Percentiles rank a stretch among this genome's conserved stretches.
Conservation (phyloP, 2,888 invertebrate genomes). For the Cryptocephalus moraei region DNA sequence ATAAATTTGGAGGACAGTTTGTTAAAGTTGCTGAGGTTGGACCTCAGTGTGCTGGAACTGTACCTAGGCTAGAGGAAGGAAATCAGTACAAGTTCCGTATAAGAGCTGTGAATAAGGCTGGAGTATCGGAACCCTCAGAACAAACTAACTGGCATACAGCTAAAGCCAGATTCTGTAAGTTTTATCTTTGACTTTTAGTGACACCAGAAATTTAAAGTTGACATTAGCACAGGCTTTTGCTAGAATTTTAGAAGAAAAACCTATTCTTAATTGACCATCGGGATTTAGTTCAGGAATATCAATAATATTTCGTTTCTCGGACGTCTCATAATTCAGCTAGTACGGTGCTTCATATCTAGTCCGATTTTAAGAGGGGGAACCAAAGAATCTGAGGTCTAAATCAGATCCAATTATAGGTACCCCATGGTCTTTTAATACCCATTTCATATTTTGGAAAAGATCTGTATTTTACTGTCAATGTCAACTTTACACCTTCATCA, state of each 20-base stretch:
- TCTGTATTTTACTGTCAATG: not conserved
- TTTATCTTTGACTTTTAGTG: slow-evolving; percentile 4
- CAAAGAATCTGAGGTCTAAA: too few species aligned
- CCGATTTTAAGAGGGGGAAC: too few species aligned
- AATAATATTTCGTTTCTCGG: too few species aligned
- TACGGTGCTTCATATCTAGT: too few species aligned
- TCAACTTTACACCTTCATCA: too few species aligned
- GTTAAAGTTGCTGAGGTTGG: slow-evolving; percentile 82
- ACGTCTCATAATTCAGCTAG: too few species aligned
- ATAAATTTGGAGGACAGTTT: slow-evolving; percentile 75
- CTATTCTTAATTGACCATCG: too few species aligned
- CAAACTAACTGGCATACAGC: slow-evolving; percentile 87
- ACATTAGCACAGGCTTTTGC: too few species aligned
- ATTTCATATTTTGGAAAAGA: not conserved
- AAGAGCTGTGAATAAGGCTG: slow-evolving; percentile 92
- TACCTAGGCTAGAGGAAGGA: slow-evolving; percentile 83
- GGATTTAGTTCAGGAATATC: too few species aligned
- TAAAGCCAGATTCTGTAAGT: slow-evolving; percentile 79
- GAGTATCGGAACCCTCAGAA: slow-evolving; percentile 84
- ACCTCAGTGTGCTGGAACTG: slow-evolving; percentile 74
- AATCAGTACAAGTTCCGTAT: slow-evolving; percentile 93
- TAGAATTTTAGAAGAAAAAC: too few species aligned
- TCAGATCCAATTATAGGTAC: too few species aligned
- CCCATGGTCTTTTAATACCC: too few species aligned
- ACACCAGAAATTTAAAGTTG: not conserved